Percentiles rank a stretch among this genome's conserved stretches.
Conservation (phyloP, 1,140 invertebrate species). For the Notospermus geniculatus region DNA sequence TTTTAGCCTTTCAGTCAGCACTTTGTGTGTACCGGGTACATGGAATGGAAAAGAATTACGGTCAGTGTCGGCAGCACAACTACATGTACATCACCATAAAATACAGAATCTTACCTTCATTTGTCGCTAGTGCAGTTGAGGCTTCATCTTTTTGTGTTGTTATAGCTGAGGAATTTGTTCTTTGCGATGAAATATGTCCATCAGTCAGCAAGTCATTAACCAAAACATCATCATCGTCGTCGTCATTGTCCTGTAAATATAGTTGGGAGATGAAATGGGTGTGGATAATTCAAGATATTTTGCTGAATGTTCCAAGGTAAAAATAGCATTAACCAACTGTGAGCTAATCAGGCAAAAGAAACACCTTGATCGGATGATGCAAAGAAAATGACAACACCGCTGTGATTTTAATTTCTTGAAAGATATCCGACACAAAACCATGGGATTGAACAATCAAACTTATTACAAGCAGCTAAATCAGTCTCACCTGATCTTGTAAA, state of each 20-base stretch:
- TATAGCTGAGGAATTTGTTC: conserved; percentile 11
- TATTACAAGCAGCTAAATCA: not conserved
- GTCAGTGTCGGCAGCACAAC: too few relatives aligned
- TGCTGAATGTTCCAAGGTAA: not conserved
- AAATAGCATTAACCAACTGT: not conserved
- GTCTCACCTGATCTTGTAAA: conserved; percentile 36
- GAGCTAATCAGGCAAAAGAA: not conserved
- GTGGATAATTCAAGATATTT: too few relatives aligned
- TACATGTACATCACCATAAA: too few relatives aligned
- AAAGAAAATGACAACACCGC: not conserved
- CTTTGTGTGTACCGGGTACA: too few relatives aligned
- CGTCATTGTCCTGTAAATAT: not conserved
- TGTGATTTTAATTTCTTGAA: too few relatives aligned
- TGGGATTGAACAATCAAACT: not conserved
- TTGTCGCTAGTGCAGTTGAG: not conserved
- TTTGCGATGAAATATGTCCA: conserved; percentile 9
- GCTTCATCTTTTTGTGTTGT: conserved; percentile 5
- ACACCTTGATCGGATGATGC: not conserved
- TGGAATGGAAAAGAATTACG: too few relatives aligned
- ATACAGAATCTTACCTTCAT: not conserved
- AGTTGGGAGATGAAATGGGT: not conserved
- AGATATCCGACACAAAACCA: not conserved
- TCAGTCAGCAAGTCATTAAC: not conserved
- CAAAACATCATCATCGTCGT: conserved; percentile 15
- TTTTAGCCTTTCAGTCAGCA: too few relatives aligned